Evolutionary conservation across 2,797 vertebrate genomes (phyloP), one percentile per base, ranked within the genome.

Genomic region (Acridotheres tristis): DNA sequence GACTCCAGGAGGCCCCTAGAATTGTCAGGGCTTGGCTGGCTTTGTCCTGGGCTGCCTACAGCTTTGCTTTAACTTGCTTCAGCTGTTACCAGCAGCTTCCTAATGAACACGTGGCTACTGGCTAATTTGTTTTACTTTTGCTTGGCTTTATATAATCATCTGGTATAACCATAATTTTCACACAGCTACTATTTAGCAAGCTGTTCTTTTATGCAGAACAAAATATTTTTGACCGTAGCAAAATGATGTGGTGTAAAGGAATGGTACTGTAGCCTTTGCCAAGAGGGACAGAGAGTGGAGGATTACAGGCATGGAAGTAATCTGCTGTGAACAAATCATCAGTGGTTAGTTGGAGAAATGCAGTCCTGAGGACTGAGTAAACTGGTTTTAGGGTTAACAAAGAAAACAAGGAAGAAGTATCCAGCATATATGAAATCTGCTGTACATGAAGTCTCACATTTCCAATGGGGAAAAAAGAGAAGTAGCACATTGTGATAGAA

Each of bases 1-100:
- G 32, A 43, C 9, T 38, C 48, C 15, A 1, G 1, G 2, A 63
- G 29, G 12, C 8, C 16, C 54, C 36, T 0, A 1, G 21, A 21
- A 10, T 34, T 50, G 15, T n/a, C 23, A 81, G 53, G 21, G n/a
- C 63, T 89, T 38, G 15, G 7, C 30, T 63, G n/a, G 13, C 34
- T 78, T 66, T 62, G 16, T 73, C 19, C 30, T 61, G 40, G 26
- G 5, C 30, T 66, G 47, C 18, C 22, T 36, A 23, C 26, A 73
- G 26, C 40, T 61, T 67, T 29, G 6, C 16, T 48, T 36, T 59
- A 32, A 5, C 26, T 59, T 58, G 13, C 59, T 66, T 42, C 18
- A 48, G 67, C 22, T 61, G 47, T 7, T 73, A 5, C 34, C 34
- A 84, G 74, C 53, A 66, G 34, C 42, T 42, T 85, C 34, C 16